Conservation (phyloP, 2,888 invertebrate species). For the Pocota personata region DNA sequence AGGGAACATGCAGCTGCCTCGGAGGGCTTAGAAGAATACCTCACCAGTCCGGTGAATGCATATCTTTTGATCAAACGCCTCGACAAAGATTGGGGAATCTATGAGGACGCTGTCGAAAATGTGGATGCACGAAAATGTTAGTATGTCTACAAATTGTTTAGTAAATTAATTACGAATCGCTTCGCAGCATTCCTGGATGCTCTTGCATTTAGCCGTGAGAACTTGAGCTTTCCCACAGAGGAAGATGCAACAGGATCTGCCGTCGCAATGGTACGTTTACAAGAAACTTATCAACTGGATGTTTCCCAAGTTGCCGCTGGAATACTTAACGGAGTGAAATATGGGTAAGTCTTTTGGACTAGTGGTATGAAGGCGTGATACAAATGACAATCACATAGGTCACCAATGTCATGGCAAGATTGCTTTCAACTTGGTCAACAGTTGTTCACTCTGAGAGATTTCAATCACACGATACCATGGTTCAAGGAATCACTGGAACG, state of each 20-base stretch:
- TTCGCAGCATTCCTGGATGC: conserved; percentile 88
- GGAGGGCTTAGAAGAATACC: conserved; percentile 90
- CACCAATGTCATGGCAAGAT: conserved; percentile 91
- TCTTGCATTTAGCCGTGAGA: conserved; percentile 87
- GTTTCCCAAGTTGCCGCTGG: conserved; percentile 93
- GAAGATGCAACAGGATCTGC: conserved; percentile 98
- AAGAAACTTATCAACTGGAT: conserved; percentile 96
- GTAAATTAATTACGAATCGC: neutral
- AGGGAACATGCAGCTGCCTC: conserved; percentile 90
- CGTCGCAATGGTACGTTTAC: conserved; percentile 94
- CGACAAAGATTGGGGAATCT: conserved; percentile 94
- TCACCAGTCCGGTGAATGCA: conserved; percentile 97
- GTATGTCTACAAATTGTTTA: conserved; percentile 2
- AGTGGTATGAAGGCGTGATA: neutral
- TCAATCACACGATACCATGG: conserved; percentile 96
- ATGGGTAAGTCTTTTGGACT: conserved; percentile 84
- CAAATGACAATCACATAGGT: conserved; percentile 79
- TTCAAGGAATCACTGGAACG: conserved; percentile 94
- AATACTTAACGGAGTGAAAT: conserved; percentile 92
- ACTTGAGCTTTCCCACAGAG: conserved; percentile 92
- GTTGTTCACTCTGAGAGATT: conserved; percentile 95
- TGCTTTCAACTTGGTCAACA: conserved; percentile 97
- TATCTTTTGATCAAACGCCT: conserved; percentile 96
- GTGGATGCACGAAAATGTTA: conserved; percentile 84
- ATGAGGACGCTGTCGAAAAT: conserved; percentile 88